Conservation (phyloP, 35 echinoderm and acorn worm genomes). For the Apostichopus parvimensis region DNA sequence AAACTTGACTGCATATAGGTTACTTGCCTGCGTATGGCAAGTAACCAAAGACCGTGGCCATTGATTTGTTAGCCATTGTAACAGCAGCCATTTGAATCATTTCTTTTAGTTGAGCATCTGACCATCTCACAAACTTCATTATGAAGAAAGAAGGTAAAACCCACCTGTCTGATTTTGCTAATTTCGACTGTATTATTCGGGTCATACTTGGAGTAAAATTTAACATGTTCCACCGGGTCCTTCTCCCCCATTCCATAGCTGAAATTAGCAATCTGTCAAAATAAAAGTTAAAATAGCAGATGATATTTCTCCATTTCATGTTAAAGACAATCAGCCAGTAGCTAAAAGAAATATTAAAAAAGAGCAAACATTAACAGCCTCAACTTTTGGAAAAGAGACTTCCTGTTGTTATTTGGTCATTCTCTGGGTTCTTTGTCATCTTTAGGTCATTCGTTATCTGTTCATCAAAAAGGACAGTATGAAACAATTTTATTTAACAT, state of each 20-base stretch:
- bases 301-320: neutral
- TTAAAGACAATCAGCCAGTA: no score
- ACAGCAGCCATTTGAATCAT: neutral
- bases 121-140: neutral
- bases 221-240: constrained; percentile 76
- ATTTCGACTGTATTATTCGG: constrained; percentile 56
- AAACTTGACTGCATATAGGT: no score
- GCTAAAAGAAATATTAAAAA: no score
- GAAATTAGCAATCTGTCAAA: constrained; percentile 67
- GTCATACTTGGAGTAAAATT: constrained; percentile 84
- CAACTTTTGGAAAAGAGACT: no score
- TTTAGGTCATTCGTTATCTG: no score
- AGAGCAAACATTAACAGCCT: no score
- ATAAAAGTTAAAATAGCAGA: neutral
- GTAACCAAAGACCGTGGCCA: neutral
- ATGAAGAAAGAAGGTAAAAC: neutral
- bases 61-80: neutral
- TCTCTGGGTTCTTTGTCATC: no score
- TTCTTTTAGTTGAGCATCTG: no score
- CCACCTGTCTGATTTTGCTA: neutral
- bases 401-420: no score
- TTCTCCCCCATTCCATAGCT: constrained; percentile 85
- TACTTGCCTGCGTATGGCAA: no score
- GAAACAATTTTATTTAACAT: no score
- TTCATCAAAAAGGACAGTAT: no score